Conservation (phyloP, 2,888 invertebrate species). For the Trissoscelio sp. region DNA sequence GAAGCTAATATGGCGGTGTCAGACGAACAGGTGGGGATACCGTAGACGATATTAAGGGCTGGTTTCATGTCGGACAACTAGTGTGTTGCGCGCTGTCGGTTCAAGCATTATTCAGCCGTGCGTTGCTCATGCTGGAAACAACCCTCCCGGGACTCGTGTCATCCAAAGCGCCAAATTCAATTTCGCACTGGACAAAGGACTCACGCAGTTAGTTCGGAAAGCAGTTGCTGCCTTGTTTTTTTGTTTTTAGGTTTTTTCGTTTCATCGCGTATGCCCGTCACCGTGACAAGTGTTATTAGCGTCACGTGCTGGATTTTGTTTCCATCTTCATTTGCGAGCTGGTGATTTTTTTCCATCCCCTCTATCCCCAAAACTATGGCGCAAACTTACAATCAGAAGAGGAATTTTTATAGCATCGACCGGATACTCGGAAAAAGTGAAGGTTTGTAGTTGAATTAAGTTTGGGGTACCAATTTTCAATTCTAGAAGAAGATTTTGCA, state of each 20-base stretch:
- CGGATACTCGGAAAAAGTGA: conserved; percentile 83
- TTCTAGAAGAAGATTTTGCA: no score
- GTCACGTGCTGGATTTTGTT: conserved; percentile 34
- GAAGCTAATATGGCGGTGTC: conserved; percentile 83
- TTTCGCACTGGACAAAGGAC: conserved; percentile 53
- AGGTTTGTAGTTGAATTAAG: conserved; percentile 74
- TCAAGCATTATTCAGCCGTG: conserved; percentile 75
- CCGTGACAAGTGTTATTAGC: conserved; percentile 42
- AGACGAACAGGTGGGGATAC: conserved; percentile 78
- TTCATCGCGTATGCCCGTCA: conserved; percentile 20
- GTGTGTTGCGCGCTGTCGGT: conserved; percentile 84
- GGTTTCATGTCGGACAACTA: conserved; percentile 81
- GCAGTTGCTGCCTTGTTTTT: neutral
- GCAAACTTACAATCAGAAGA: conserved; percentile 82
- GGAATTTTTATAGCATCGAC: conserved; percentile 84
- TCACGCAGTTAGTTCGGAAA: conserved; percentile 21
- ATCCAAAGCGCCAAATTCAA: conserved; percentile 72
- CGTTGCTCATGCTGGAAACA: conserved; percentile 50
- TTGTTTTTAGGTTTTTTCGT: conserved; percentile 10
- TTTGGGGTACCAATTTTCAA: no score
- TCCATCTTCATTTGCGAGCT: conserved; percentile 11
- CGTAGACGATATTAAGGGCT: conserved; percentile 81
- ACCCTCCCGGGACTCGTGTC: conserved; percentile 37
- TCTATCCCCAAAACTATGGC: conserved; percentile 80
- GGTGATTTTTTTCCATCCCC: conserved; percentile 31